Evolutionary conservation across 1,140 invertebrate genomes (phyloP), one percentile per base, ranked within the genome.

Genomic region (Augochlora pura): DNA sequence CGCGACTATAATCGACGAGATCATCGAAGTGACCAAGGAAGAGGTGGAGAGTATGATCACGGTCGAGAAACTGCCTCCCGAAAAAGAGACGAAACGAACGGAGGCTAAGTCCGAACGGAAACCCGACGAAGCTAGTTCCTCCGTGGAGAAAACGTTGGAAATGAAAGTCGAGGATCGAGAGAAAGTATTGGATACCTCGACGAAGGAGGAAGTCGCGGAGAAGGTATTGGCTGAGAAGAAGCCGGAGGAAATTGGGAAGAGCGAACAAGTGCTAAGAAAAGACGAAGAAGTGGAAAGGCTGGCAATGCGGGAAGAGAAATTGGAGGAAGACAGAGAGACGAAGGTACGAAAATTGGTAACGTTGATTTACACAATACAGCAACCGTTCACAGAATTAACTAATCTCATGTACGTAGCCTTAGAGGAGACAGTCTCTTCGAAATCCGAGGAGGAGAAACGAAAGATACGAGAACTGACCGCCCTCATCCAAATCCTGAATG

Each of bases 1-100:
- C 14, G 71, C 88, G 32, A 85, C 88, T 10, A 86, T 91, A 6
- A 77, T 89, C 5, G 90, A 92, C 70, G 91, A 92, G 72, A 77
- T 90, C 8, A 86, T 91, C 46, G 88, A 91, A 79, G 80, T 92
- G 14, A 90, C 91, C 6, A 81, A 89, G 66, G 86, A 87, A 21
- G 86, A 91, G 83, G 84, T 87, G 0, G 90, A 91, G 60, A 90
- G 86, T 62, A 71, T 91, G 32, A 46, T 86, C 14, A 76, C 85
- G 27, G 21, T 89, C 23, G 67, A 90, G 75, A 65, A 75, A 66
- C 10, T 80, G 4, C 25, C 59, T 9, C 49, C 69, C 32, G 62
- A 70, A 14, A 63, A 60, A 25, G 63, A 68, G 32, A 8, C n/a
- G 39, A 10, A 4, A 32, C 32, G 32, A 32, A 32, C 32, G 4